Evolutionary conservation across 2,797 vertebrate genomes (phyloP), one percentile per base, ranked within the genome.

Genomic region (Eleutherodactylus coqui): DNA sequence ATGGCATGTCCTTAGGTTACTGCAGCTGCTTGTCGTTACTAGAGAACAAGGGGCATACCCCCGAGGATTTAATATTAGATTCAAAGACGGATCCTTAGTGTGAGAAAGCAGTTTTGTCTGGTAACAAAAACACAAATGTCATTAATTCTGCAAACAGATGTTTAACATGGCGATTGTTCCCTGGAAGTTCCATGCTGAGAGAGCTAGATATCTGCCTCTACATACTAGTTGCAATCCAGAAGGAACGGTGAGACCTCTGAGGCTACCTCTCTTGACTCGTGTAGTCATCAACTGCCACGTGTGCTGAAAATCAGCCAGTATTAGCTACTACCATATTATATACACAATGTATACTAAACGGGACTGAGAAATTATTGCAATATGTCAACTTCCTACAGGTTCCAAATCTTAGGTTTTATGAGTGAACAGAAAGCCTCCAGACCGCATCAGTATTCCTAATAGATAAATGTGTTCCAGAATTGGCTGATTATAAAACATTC

Each of bases 21-120:
- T 75, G 67, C 86, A 87, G 86, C 67, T 87, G 86, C 53, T 87
- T 80, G 55, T 51, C 55, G 75, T 87, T 87, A 84, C 34, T 78
- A 64, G 10, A 69, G 55, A 87, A 84, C 75, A 79, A 27, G 45
- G 69, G 67, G 29, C 77, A 73, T 38, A 51, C 29, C 82, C 64
- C 67, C 27, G 17, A 87, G 81, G 64, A 43, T 53, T 84, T 79
- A 19, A 67, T 84, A 80, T 83, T 80, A 51, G 51, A 84, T 64
- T 84, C 76, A 80, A 83, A 73, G 64, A 29, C 43, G 53, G 51
- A 62, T 79, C 19, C 21, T 73, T 84, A 38, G 75, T 84, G 76
- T 84, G 86, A 75, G 86, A 87, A 80, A 79, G 64, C 27, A 14
- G 27, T 80, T 62, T 34, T 36, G 64, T 62, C 75, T 83, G 27